Conservation (phyloP, 64 coral and sea anemone genomes). For the Pocillopora damicornis region DNA sequence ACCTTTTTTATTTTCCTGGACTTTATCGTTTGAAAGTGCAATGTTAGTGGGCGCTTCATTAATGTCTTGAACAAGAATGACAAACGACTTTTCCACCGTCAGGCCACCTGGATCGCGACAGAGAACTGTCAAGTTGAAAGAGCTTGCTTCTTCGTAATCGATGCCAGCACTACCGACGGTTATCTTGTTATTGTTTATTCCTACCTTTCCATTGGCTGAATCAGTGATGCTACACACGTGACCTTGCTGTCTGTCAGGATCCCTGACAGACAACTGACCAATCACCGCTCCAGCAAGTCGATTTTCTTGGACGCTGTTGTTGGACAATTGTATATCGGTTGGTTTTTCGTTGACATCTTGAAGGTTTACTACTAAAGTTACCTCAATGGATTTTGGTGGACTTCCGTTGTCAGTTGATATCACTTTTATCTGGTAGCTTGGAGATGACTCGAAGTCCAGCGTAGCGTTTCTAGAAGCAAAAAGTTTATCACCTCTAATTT, state of each 20-base stretch:
- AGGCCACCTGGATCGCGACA: slow-evolving; percentile 62
- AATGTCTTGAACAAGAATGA: slow-evolving; percentile 48
- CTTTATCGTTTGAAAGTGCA: slow-evolving; percentile 47
- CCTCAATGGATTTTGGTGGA: slow-evolving; percentile 20
- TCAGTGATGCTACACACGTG: slow-evolving; percentile 68
- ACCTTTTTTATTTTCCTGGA: slow-evolving; percentile 52
- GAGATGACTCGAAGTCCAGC: slow-evolving; percentile 52
- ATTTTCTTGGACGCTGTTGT: slow-evolving; percentile 60
- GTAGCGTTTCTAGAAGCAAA: slow-evolving; percentile 27
- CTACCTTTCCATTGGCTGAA: slow-evolving; percentile 67
- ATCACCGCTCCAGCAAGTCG: slow-evolving; percentile 62
- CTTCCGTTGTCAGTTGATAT: slow-evolving; percentile 55
- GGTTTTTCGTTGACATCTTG: slow-evolving; percentile 78
- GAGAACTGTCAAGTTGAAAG: slow-evolving; percentile 53
- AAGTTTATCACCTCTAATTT: slow-evolving; percentile 42
- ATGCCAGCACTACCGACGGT: slow-evolving; percentile 60
- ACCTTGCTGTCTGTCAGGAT: slow-evolving; percentile 70
- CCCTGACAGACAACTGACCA: slow-evolving; percentile 67
- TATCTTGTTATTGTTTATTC: slow-evolving; percentile 36
- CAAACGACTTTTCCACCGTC: slow-evolving; percentile 23
- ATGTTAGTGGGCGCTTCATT: slow-evolving; percentile 59
- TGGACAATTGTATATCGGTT: slow-evolving; percentile 54
- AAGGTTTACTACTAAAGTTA: slow-evolving; percentile 42
- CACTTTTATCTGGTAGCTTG: slow-evolving; percentile 31
- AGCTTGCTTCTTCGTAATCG: slow-evolving; percentile 62